Evolutionary conservation across 53 echinoderm and acorn worm genomes (phyloP), one percentile per base, ranked within the genome.

Genomic region (Astropecten irregularis): DNA sequence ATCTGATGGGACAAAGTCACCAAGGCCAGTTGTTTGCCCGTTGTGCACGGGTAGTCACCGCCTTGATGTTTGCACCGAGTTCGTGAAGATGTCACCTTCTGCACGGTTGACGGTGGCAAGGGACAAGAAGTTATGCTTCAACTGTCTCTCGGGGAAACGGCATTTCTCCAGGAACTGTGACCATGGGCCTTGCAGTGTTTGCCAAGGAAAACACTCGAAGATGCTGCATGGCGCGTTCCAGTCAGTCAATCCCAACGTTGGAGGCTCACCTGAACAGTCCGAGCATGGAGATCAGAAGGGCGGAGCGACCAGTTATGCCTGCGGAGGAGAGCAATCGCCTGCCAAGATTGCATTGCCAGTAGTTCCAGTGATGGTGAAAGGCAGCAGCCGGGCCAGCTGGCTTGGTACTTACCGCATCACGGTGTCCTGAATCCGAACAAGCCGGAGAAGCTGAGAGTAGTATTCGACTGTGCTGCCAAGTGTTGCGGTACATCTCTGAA

Each of bases 391-490:
- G 25, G 30, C 15, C 9, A 10, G 30, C 28, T 28, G 60, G 60
- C 29, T n/a, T 76, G 87, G 87, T 83, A 91, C 51, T 57, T 91
- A 44, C 87, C 91, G 3, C 91, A 87, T 74, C 91, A 87, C 47
- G 64, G 74, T 5, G 87, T 91, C 14, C 66, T 50, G 39, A 77
- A 82, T 32, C 83, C 87, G 3, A 33, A 51, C 30, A 74, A 83
- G 57, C 83, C 88, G 0, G 77, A 60, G 14, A 91, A 91, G 22
- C 36, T 91, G 16, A 53, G 88, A 38, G 70, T 88, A 18, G 84
- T 88, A 0, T 88, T 76, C 37, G 87, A 87, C 25, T 83, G 87
- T 39, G 44, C 82, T 2, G 86, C 90, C 9, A 82, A 22, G 35
- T 90, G n/a, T 25, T 49, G 66, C 32, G 84, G 88, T 29, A 88